Percentiles rank a stretch among this genome's conserved stretches.
Evolutionary conservation across 2,113 vertebrate genomes (phyloP).

Genomic region (Stomatorhinus ivindoensis): DNA sequence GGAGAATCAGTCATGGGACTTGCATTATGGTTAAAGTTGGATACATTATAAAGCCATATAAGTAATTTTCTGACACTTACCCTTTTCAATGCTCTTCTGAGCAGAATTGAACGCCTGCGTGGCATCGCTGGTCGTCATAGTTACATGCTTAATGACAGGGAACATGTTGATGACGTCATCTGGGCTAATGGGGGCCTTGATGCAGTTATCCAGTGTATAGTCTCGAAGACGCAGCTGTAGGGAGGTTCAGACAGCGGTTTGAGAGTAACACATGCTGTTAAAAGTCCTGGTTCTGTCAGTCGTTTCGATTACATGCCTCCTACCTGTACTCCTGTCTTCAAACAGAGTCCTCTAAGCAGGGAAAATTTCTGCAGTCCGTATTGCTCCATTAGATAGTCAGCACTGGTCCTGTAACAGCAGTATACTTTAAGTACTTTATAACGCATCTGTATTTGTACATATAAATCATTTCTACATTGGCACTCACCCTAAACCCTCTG

Average conservation of each 20-base stretch:
- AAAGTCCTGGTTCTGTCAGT: neutral
- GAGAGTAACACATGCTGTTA: neutral
- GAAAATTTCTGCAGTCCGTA: conserved; percentile 65
- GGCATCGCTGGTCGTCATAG: conserved; percentile 53
- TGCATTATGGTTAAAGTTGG: neutral
- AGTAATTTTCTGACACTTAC: conserved; percentile 31
- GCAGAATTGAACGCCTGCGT: conserved; percentile 45
- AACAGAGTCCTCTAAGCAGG: conserved; percentile 67
- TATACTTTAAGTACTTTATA: neutral
- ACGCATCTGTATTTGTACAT: neutral
- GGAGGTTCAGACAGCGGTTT: conserved; percentile 14
- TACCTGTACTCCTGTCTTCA: conserved; percentile 74
- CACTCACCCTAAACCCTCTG: conserved; percentile 53
- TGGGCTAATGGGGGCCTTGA: conserved; percentile 63
- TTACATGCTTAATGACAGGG: conserved; percentile 66
- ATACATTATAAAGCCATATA: neutral
- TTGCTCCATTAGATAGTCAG: conserved; percentile 60
- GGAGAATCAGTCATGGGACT: neutral
- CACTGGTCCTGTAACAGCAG: conserved; percentile 48
- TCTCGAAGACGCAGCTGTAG: conserved; percentile 64
- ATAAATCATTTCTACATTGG: neutral
- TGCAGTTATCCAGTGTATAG: conserved; percentile 63
- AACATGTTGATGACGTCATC: conserved; percentile 70
- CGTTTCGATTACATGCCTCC: neutral
- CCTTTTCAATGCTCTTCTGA: conserved; percentile 59